Conservation (phyloP, 2,797 vertebrate species). For the Neosilurus mollespiculum region DNA sequence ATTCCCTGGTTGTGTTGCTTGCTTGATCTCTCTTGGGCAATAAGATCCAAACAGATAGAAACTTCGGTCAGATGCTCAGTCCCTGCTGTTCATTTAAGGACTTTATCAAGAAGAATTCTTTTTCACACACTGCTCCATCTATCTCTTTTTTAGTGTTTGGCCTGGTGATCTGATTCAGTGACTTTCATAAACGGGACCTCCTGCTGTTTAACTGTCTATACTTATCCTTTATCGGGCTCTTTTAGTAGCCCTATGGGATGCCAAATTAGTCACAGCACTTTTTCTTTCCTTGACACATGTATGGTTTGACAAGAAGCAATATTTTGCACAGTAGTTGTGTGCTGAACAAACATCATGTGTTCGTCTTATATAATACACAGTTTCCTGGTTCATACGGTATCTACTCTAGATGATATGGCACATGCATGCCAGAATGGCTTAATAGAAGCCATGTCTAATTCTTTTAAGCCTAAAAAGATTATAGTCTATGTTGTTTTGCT, state of each 20-base stretch:
- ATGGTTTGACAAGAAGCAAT: conserved; percentile 18
- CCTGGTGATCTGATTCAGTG: conserved; percentile 67
- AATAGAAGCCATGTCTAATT: conserved; percentile 17
- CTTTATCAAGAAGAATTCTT: conserved; percentile 43
- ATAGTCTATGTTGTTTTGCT: not conserved
- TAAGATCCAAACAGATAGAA: conserved; percentile 43
- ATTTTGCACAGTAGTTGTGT: not conserved
- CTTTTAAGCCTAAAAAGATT: conserved; percentile 14
- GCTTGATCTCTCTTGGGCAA: conserved; percentile 29
- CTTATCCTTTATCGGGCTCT: conserved; percentile 57
- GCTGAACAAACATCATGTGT: conserved; percentile 29
- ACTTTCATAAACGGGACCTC: conserved; percentile 57
- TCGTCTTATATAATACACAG: not conserved
- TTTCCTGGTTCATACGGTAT: not conserved
- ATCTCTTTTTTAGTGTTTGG: conserved; percentile 57
- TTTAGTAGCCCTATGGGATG: conserved; percentile 58
- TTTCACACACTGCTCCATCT: conserved; percentile 36
- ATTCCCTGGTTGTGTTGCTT: conserved; percentile 15
- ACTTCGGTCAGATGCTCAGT: conserved; percentile 29
- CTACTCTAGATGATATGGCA: not conserved
- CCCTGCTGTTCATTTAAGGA: conserved; percentile 45
- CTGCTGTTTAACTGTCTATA: conserved; percentile 51
- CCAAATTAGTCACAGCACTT: conserved; percentile 30
- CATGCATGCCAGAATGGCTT: not conserved
- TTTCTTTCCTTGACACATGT: conserved; percentile 17